phyloP scores from a whole-genome alignment of 2,113 vertebrate species.

The Morphnarchus princeps region DNA sequence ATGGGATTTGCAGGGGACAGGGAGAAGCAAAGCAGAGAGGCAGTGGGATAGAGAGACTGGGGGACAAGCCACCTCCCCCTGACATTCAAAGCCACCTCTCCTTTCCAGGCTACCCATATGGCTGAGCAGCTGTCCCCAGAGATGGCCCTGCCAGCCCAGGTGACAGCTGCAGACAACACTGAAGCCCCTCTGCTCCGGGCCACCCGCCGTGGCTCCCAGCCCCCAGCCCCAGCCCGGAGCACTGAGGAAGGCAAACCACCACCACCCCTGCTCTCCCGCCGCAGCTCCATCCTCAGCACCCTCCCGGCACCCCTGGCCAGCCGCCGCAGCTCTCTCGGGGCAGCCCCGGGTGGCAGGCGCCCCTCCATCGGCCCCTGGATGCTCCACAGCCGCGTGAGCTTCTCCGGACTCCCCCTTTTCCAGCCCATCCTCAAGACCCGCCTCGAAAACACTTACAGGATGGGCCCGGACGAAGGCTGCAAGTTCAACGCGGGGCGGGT shows the following conservation, averaged over 20 bases:
- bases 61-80: background rate
- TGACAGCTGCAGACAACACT: background rate
- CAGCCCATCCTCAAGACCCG: conserved; percentile 38
- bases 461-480: conserved; percentile 49
- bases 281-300: conserved; percentile 62
- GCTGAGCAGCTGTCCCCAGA: background rate
- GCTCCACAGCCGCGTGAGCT: conserved; percentile 68
- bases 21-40: background rate
- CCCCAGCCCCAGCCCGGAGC: conserved; percentile 8
- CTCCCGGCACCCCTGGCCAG: conserved; percentile 17
- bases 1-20: background rate
- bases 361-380: conserved; percentile 70
- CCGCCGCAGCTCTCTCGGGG: conserved; percentile 65
- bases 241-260: background rate
- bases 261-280: background rate
- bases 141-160: background rate
- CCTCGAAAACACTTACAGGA: conserved; percentile 69
- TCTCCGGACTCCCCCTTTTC: conserved; percentile 71
- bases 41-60: background rate
- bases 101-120: background rate
- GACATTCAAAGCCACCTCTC: background rate
- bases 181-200: background rate
- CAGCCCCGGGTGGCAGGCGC: conserved; percentile 34
- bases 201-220: conserved; percentile 38
- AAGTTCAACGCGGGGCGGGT: conserved; percentile 27